Base-by-base conservation (phyloP, 2,888 invertebrate species). In the Dicycla oo region DNA sequence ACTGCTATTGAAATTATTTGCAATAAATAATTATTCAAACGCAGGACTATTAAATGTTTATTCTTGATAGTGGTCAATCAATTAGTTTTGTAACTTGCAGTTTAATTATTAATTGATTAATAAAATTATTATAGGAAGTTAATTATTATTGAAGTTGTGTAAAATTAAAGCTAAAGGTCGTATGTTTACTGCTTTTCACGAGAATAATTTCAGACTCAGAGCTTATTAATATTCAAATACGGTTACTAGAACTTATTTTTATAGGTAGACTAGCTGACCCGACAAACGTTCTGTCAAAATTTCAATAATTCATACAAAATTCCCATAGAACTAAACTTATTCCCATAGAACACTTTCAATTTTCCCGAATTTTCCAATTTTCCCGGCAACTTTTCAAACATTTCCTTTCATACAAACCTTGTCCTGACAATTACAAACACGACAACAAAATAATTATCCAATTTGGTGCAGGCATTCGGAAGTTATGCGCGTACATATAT, bases 51-150 rank as follows among this genome's bases (percentile, higher is more conserved):
- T 40, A 58, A 64, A 64, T 47, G 18, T 49, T 58, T 74, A 58
- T 63, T 74, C 51, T 63, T 79, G 74, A 79, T 79, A 79, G 61
- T 38, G 49, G 34, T n/a, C 56, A 43, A 79, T 75, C 23, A 73
- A 78, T 75, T 73, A 62, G 43, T 80, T 73, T 57, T 49, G 56
- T 49, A 61, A 78, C 43, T 58, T 30, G 38, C 51, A 30, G 4
- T 47, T 49, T 20, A 49, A 61, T 76, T 75, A 51, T 62, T 77
- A 61, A 75, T 73, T 72, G 30, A 45, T 47, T 45, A 61, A 20
- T 75, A 45, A 49, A 72, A 57, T 26, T 40, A 5, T 13, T 26
- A 49, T 58, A 23, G 20, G 30, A 47, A 53, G 38, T 30, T 78
- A 20, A 30, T 57, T 30, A 45, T 15, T 51, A 45, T 58, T 58